phyloP scores from a whole-genome alignment of 2,797 vertebrate genomes.

The Loriculus beryllinus region DNA sequence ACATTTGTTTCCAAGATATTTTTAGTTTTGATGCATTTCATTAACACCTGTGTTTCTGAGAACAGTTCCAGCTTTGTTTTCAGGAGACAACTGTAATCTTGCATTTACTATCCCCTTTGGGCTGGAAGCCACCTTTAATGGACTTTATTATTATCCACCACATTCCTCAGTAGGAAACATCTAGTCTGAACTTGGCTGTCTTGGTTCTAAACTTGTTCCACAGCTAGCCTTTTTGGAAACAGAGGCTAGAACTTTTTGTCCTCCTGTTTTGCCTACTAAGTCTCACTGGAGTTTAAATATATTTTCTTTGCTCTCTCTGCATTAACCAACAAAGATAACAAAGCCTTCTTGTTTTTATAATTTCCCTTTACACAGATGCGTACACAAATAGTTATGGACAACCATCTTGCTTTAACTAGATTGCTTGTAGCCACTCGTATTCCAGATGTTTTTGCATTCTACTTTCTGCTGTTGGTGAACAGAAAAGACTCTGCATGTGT shows the following conservation, averaged over 20 bases:
- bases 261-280: not conserved
- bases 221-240: not conserved
- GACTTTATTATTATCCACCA: slow-evolving; percentile 4
- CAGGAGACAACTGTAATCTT: not conserved
- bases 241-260: not conserved
- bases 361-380: not conserved
- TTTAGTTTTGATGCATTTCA: not conserved
- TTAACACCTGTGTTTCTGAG: not conserved
- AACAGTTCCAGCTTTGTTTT: not conserved
- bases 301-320: not conserved
- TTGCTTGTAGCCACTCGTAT: not conserved
- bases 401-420: not conserved
- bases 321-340: not conserved
- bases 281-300: not conserved
- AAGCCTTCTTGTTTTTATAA: not conserved
- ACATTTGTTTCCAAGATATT: not conserved
- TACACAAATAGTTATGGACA: not conserved
- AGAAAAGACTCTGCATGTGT: not conserved
- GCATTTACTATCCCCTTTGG: slow-evolving; percentile 6
- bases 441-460: slow-evolving; percentile 8
- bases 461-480: not conserved
- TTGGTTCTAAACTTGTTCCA: not conserved
- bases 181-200: slow-evolving; percentile 2
- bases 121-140: slow-evolving; percentile 19
- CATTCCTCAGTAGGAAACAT: slow-evolving; percentile 39